Conservation (phyloP, 1,140 invertebrate species). For the Pomacea maculata region DNA sequence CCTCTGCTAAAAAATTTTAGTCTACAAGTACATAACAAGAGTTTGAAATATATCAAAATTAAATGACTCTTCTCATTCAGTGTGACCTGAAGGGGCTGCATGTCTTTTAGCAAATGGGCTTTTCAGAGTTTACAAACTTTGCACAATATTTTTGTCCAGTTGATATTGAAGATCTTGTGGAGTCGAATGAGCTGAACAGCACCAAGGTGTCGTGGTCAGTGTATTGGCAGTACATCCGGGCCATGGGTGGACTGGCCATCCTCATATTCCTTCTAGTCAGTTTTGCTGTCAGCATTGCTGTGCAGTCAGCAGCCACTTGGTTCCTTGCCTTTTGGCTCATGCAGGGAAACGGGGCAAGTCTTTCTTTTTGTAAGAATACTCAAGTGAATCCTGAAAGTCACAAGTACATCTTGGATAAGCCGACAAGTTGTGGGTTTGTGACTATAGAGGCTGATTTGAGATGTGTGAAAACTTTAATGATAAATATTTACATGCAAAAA, state of each 20-base stretch:
- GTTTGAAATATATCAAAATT: background rate
- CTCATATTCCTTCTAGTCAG: conserved; percentile 68
- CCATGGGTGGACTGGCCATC: conserved; percentile 72
- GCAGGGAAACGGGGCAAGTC: conserved; percentile 65
- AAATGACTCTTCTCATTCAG: background rate
- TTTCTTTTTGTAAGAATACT: no score
- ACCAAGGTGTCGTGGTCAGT: conserved; percentile 66
- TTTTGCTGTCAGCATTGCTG: conserved; percentile 72
- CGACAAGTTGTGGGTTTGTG: no score
- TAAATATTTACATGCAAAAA: no score
- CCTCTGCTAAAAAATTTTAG: background rate
- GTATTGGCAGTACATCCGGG: conserved; percentile 71
- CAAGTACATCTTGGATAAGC: no score
- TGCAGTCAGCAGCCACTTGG: conserved; percentile 73
- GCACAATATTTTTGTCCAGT: conserved; percentile 26
- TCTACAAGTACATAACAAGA: background rate
- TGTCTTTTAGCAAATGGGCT: background rate
- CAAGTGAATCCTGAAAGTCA: no score
- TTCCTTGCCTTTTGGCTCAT: conserved; percentile 77
- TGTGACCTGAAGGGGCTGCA: background rate
- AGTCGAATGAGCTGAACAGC: conserved; percentile 64
- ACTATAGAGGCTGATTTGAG: no score
- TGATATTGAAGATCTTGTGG: conserved; percentile 59
- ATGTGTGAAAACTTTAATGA: no score
- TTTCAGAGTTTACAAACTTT: background rate